Evolutionary conservation across 2,888 invertebrate genomes (phyloP).

Genomic region (Podotricha telesiphe): DNA sequence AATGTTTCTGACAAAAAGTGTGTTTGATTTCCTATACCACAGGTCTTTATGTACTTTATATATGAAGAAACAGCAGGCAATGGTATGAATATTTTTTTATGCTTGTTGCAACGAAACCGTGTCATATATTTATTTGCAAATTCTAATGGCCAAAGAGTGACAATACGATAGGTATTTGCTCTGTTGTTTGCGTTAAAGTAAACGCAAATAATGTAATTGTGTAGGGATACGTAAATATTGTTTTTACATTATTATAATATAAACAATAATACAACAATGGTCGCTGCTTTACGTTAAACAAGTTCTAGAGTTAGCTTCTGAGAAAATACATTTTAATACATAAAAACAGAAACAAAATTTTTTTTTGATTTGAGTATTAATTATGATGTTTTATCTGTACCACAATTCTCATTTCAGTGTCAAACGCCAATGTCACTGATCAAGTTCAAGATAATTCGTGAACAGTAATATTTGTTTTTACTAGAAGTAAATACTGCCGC

Average conservation of each 20-base stretch:
- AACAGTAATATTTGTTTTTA: slow-evolving; percentile 12
- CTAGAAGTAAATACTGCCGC: neutral
- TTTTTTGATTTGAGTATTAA: neutral
- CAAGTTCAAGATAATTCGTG: slow-evolving; percentile 33
- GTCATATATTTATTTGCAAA: neutral
- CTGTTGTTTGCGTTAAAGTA: neutral
- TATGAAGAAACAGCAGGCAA: neutral
- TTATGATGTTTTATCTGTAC: slow-evolving; percentile 5
- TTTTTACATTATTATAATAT: neutral
- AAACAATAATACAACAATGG: neutral
- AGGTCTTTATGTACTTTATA: neutral
- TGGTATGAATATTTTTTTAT: neutral
- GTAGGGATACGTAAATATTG: neutral
- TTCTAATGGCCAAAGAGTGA: neutral
- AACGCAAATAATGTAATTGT: neutral
- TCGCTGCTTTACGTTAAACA: neutral
- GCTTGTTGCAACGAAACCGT: neutral
- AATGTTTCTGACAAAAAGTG: slow-evolving; percentile 75
- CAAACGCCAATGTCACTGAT: slow-evolving; percentile 43
- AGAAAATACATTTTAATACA: neutral
- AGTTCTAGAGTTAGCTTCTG: neutral
- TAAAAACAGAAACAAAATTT: neutral
- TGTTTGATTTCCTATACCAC: slow-evolving; percentile 52
- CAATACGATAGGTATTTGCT: neutral
- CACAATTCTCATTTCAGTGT: slow-evolving; percentile 13